phyloP scores from a whole-genome alignment of 2,113 vertebrate genomes.

The Corythornis madagascariensis region DNA sequence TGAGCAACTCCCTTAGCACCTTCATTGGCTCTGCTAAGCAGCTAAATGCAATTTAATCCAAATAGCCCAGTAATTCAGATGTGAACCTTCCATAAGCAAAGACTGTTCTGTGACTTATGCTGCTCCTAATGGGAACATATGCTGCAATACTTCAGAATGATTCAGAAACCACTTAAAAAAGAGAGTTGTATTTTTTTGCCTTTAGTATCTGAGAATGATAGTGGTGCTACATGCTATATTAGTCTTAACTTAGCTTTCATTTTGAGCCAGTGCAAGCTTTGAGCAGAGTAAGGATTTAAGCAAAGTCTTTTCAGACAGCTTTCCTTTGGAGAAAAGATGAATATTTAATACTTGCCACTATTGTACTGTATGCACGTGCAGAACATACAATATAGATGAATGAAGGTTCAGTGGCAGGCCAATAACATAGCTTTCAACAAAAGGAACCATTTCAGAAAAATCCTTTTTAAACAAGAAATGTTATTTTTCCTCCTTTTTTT shows the following conservation, averaged over 20 bases:
- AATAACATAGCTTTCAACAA: background rate
- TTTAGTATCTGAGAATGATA: background rate
- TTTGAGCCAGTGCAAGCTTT: background rate
- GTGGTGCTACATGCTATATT: background rate
- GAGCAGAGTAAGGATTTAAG: background rate
- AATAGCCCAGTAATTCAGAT: constrained; percentile 19
- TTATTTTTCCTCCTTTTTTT: background rate
- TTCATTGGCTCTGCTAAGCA: constrained; percentile 26
- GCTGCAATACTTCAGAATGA: constrained; percentile 1
- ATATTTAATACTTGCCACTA: background rate
- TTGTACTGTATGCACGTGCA: background rate
- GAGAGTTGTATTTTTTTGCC: background rate
- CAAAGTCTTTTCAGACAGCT: background rate
- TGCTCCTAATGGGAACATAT: constrained; percentile 19
- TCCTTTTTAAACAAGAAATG: background rate
- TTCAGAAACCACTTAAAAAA: constrained; percentile 22
- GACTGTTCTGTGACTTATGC: background rate
- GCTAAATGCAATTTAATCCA: constrained; percentile 47
- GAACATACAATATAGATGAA: background rate
- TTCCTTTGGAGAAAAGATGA: background rate
- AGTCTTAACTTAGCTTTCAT: background rate
- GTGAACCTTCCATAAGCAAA: constrained; percentile 34
- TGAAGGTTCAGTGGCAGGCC: background rate
- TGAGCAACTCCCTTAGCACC: constrained; percentile 26
- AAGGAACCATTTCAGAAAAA: background rate